These are phyloP conservation scores for Araneus ventricosus DNA, from an alignment of 1,140 invertebrate genomes.

Conservation along the genomic window DNA sequence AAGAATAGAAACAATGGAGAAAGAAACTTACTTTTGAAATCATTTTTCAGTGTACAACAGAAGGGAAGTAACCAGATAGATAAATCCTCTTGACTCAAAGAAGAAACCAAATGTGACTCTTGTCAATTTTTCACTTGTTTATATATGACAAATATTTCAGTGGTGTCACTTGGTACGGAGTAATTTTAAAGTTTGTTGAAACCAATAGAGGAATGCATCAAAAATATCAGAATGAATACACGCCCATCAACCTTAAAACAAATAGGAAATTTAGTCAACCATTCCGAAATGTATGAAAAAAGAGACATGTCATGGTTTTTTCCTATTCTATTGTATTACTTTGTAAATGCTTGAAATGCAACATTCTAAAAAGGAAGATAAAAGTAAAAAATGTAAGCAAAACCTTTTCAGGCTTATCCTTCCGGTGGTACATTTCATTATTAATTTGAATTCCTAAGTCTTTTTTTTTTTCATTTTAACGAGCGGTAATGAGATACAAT, in stretches of 20 bases:
- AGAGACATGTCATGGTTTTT: not conserved
- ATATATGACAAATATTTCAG: not conserved
- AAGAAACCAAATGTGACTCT: not conserved
- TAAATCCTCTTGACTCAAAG: not conserved
- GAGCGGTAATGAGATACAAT: no score
- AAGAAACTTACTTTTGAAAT: not conserved
- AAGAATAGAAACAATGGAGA: no score
- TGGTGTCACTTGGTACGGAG: slow-evolving; percentile 45
- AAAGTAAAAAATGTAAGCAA: not conserved
- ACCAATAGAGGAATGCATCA: not conserved
- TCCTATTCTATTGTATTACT: not conserved
- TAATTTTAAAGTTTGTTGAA: not conserved
- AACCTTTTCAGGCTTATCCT: not conserved
- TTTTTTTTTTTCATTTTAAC: no score
- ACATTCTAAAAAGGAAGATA: not conserved
- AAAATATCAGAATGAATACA: not conserved
- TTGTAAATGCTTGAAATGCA: not conserved
- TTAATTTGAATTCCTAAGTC: no score
- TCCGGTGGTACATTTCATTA: not conserved
- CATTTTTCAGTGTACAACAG: not conserved
- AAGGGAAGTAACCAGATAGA: not conserved
- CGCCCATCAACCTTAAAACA: slow-evolving; percentile 28
- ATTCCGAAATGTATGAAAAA: not conserved
- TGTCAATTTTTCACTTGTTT: not conserved
- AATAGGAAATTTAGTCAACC: slow-evolving; percentile 37